These are phyloP conservation scores for Zaprionus nigranus DNA, from an alignment of 1,140 invertebrate genomes.

Conservation along the genomic window DNA sequence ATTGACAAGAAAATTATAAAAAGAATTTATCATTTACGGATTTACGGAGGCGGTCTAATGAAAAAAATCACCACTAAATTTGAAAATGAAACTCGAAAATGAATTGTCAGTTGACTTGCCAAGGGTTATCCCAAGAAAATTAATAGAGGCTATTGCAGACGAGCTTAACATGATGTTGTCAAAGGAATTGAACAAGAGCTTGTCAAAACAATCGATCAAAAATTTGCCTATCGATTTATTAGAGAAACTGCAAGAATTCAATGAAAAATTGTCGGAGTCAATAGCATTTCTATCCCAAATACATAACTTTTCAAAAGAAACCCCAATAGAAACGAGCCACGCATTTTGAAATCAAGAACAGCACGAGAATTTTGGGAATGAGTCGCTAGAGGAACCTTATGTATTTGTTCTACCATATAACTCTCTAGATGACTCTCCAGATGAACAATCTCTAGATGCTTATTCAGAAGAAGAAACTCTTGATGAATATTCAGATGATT, in stretches of 20 bases:
- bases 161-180: background rate
- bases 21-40: background rate
- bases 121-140: background rate
- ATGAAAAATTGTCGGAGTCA: background rate
- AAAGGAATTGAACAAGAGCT: background rate
- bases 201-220: background rate
- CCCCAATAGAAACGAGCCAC: background rate
- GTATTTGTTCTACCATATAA: background rate
- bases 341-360: background rate
- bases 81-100: background rate
- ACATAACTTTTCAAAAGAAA: background rate
- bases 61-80: background rate
- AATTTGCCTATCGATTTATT: background rate
- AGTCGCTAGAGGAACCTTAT: background rate
- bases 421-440: background rate
- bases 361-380: background rate
- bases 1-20: background rate
- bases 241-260: background rate
- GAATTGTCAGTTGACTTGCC: background rate
- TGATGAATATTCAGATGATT: background rate
- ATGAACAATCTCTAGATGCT: background rate
- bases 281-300: background rate
- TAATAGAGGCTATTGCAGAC: background rate
- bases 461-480: background rate
- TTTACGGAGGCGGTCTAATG: background rate